Evolutionary conservation across 2,888 invertebrate species (phyloP).

Genomic region (Dexiosoma caninum): DNA sequence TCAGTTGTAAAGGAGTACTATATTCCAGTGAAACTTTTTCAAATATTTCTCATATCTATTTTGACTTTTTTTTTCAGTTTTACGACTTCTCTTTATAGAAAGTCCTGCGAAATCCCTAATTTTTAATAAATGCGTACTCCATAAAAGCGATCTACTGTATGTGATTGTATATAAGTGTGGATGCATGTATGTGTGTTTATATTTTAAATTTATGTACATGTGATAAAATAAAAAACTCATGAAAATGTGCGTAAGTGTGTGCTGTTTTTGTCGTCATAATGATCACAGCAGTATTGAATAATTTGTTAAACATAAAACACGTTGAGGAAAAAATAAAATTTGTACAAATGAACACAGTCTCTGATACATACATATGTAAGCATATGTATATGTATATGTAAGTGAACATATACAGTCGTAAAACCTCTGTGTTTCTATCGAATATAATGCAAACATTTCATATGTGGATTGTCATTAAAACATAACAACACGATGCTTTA

Average conservation of each 20-base stretch:
- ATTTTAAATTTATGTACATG: neutral
- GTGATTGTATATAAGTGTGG: neutral
- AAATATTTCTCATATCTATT: too few relatives aligned
- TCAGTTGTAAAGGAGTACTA: too few relatives aligned
- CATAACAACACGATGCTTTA: too few relatives aligned
- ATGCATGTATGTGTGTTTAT: neutral
- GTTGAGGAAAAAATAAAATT: slow-evolving; percentile 19
- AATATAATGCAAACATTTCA: too few relatives aligned
- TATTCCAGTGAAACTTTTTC: too few relatives aligned
- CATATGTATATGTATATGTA: neutral
- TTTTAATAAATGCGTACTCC: too few relatives aligned
- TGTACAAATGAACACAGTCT: neutral
- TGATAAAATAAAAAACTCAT: slow-evolving; percentile 8
- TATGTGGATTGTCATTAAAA: too few relatives aligned
- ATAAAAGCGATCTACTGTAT: neutral
- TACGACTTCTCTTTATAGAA: too few relatives aligned
- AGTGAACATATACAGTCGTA: slow-evolving; percentile 65
- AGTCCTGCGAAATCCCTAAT: too few relatives aligned
- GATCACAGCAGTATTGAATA: slow-evolving; percentile 50
- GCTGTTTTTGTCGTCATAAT: slow-evolving; percentile 22
- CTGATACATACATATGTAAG: neutral
- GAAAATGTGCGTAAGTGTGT: neutral
- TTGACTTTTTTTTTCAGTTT: too few relatives aligned
- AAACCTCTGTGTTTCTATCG: too few relatives aligned
- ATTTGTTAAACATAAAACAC: slow-evolving; percentile 48